Evolutionary conservation across 2,888 invertebrate genomes (phyloP).

Genomic region (Trilocha varians): DNA sequence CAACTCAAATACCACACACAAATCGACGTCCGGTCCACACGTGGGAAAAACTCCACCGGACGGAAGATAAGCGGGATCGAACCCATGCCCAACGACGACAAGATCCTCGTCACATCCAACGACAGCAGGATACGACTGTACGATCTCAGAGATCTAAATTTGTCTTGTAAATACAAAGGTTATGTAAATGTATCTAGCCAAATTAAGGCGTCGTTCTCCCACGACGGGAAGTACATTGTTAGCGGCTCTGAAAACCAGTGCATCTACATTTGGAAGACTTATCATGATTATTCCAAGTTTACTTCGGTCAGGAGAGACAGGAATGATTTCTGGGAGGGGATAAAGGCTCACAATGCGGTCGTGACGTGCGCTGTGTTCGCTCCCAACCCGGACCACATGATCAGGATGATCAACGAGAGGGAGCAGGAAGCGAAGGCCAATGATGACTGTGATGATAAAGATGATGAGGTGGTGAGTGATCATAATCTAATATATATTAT

Average conservation of each 20-base stretch:
- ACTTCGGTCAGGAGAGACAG: slow-evolving; percentile 92
- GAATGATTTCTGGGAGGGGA: slow-evolving; percentile 97
- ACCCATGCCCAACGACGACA: slow-evolving; percentile 95
- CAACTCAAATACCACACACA: slow-evolving; percentile 98
- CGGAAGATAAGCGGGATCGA: slow-evolving; percentile 98
- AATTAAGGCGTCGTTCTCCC: slow-evolving; percentile 97
- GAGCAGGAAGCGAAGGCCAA: slow-evolving; percentile 47
- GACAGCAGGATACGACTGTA: slow-evolving; percentile 97
- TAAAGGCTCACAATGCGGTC: slow-evolving; percentile 90
- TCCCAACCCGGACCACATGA: slow-evolving; percentile 94
- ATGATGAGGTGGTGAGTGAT: slow-evolving; percentile 46
- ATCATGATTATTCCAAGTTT: slow-evolving; percentile 96
- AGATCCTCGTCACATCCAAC: slow-evolving; percentile 97
- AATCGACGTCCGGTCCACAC: slow-evolving; percentile 94
- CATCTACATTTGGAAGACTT: slow-evolving; percentile 98
- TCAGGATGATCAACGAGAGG: slow-evolving; percentile 78
- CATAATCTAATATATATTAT: too few species aligned
- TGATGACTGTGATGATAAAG: slow-evolving; percentile 27
- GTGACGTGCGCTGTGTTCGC: slow-evolving; percentile 99
- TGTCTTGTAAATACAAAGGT: slow-evolving; percentile 95
- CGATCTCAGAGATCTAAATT: slow-evolving; percentile 93
- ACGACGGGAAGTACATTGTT: slow-evolving; percentile 97
- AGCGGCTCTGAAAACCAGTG: slow-evolving; percentile 98
- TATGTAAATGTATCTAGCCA: slow-evolving; percentile 96
- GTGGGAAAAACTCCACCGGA: slow-evolving; percentile 96